phyloP scores from a whole-genome alignment of 2,888 invertebrate species.

The Pycnomerus fuliginosus region DNA sequence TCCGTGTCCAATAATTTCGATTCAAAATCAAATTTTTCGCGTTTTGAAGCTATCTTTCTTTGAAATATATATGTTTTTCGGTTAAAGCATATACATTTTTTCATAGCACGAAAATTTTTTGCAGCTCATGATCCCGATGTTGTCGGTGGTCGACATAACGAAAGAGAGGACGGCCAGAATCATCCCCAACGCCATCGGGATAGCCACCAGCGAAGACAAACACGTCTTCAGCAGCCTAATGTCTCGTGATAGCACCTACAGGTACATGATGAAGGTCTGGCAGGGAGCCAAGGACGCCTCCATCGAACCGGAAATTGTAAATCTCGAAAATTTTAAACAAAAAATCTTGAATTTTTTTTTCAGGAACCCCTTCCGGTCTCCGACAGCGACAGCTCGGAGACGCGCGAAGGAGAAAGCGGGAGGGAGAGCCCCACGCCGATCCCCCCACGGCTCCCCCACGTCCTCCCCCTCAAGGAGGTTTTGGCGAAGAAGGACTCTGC shows the following conservation, averaged over 20 bases:
- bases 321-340: slow-evolving; percentile 14
- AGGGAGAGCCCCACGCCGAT: slow-evolving; percentile 38
- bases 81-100: too few relatives aligned
- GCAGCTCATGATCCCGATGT: slow-evolving; percentile 74
- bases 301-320: slow-evolving; percentile 44
- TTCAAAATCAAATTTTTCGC: too few relatives aligned
- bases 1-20: too few relatives aligned
- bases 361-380: slow-evolving; percentile 35
- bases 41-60: too few relatives aligned
- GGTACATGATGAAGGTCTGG: slow-evolving; percentile 85
- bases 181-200: slow-evolving; percentile 92
- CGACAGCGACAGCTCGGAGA: slow-evolving; percentile 42
- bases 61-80: too few relatives aligned
- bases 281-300: slow-evolving; percentile 59
- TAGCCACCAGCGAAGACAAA: slow-evolving; percentile 79
- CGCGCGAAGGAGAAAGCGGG: slow-evolving; percentile 43
- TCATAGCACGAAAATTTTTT: slow-evolving; percentile 7
- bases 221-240: slow-evolving; percentile 89
- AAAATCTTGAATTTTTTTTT: slow-evolving; percentile 1
- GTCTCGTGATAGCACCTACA: slow-evolving; percentile 84
- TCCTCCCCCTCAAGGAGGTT: not conserved
- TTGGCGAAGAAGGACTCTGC: not conserved
- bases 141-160: slow-evolving; percentile 81
- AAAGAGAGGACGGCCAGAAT: slow-evolving; percentile 93
- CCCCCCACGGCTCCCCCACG: slow-evolving; percentile 1